Percentiles rank a stretch among this genome's conserved stretches.
Evolutionary conservation across 53 echinoderm and acorn worm genomes (phyloP).

Genomic region (Holothuria scabra): DNA sequence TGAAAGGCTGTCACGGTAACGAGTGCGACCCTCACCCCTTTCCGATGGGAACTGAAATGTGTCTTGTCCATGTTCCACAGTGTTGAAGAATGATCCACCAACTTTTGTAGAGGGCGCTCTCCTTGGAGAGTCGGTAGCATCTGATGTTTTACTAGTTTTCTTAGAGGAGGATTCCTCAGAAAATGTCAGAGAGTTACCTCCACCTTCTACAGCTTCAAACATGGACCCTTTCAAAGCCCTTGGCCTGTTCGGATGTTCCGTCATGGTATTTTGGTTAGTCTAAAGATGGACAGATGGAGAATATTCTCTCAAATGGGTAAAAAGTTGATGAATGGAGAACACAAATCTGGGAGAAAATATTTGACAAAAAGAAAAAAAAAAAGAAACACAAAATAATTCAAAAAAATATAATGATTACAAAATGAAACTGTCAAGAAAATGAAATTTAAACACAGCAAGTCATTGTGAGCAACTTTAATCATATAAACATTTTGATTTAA

Average conservation of each 20-base stretch:
- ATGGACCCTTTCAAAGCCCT: constrained; percentile 65
- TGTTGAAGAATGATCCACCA: constrained; percentile 52
- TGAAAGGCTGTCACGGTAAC: constrained; percentile 21
- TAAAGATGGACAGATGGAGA: constrained; percentile 3
- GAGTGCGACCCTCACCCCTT: constrained; percentile 62
- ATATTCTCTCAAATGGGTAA: too few species aligned
- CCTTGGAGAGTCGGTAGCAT: constrained; percentile 60
- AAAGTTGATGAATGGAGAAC: too few species aligned
- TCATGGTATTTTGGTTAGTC: constrained; percentile 55
- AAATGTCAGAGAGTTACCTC: constrained; percentile 85
- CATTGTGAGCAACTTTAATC: too few species aligned
- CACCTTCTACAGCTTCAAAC: constrained; percentile 78
- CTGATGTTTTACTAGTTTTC: background rate
- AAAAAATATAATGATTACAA: too few species aligned
- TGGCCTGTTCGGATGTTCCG: constrained; percentile 64
- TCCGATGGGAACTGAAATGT: constrained; percentile 88
- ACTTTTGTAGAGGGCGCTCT: constrained; percentile 59
- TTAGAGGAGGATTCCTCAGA: constrained; percentile 55
- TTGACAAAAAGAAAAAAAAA: too few species aligned
- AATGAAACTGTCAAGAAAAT: too few species aligned
- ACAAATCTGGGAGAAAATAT: too few species aligned
- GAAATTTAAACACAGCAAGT: too few species aligned
- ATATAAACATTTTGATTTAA: too few species aligned
- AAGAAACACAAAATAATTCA: too few species aligned
- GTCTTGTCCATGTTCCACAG: constrained; percentile 74